Conservation (phyloP, 37 sponge, comb jelly and placozoan genomes). For the Beroe forskalii region DNA sequence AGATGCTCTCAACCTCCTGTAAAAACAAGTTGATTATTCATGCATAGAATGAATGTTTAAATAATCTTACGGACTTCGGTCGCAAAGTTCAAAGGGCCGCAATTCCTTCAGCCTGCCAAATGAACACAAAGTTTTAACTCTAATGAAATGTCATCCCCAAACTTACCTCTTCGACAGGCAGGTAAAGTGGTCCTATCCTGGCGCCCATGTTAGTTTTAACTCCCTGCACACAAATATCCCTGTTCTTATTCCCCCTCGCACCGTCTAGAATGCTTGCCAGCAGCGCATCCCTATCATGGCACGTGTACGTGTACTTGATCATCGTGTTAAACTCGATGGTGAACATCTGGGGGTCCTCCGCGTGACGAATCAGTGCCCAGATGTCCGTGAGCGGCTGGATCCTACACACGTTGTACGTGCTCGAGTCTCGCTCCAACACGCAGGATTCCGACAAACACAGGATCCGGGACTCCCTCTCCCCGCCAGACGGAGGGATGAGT, state of each 20-base stretch:
- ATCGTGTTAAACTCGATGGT: conserved; percentile 87
- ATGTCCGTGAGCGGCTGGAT: conserved; percentile 82
- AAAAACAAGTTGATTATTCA: too few species aligned
- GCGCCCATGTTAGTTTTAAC: conserved; percentile 77
- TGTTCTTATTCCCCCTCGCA: conserved; percentile 92
- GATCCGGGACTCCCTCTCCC: conserved; percentile 86
- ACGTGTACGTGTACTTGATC: conserved; percentile 73
- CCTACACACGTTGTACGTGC: conserved; percentile 89
- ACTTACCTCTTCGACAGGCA: conserved; percentile 29
- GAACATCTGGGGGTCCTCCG: conserved; percentile 94
- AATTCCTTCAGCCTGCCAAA: too few species aligned
- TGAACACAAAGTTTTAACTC: too few species aligned
- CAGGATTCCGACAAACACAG: conserved; percentile 91
- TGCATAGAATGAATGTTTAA: too few species aligned
- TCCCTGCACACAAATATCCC: conserved; percentile 96
- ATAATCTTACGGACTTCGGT: too few species aligned
- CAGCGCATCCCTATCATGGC: conserved; percentile 93
- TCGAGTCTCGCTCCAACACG: conserved; percentile 94
- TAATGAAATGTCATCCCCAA: too few species aligned
- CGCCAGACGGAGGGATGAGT: not conserved
- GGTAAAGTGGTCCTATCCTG: conserved; percentile 81
- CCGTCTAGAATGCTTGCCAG: conserved; percentile 97
- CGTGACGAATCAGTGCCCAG: conserved; percentile 82
- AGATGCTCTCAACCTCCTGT: conserved; percentile 93
- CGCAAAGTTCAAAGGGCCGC: too few species aligned